Base-by-base conservation (phyloP, 2,797 vertebrate genomes). In the Rhinichthys osculus region DNA sequence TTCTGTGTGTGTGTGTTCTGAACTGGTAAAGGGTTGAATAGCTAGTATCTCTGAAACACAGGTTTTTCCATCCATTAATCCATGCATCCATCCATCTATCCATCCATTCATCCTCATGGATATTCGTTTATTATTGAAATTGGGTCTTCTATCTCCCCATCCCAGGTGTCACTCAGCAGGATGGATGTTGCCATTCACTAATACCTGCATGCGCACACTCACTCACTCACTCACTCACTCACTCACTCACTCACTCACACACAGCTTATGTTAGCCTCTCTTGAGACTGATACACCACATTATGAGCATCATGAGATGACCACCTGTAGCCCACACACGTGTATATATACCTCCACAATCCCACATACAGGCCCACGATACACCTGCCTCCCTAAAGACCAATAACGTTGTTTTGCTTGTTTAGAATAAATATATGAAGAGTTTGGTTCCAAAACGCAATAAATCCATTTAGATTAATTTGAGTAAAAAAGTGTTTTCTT, bases 251-350 rank as follows among this genome's bases (percentile, higher is more conserved):
- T 52, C 35, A 42, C 23, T 71, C 69, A 52, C 69, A 57, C 30
- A 73, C 74, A 69, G 64, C 74, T 81, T 86, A 71, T 80, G 81
- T 54, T n/a, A 17, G n/a, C 66, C 47, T 84, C 33, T 88, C n/a
- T 70, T 17, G 19, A 54, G 44, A 78, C 81, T 84, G 71, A 52
- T 78, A 72, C 44, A 71, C 54, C 54, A 72, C 57, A 72, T 82
- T 83, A 83, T 84, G 44, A 77, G 50, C 47, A 50, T 50, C 42
- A 80, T 57, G 52, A 57, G 62, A 85, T 77, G 80, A 57, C 83
- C 80, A 89, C 83, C 70, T 83, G 80, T 80, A 83, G 74, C 62
- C 62, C 79, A 79, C 80, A 87, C 84, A 66, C 82, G 14, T 5
- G 7, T 79, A 50, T 67, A 57, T 73, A 33, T 57, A 84, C 67